Percentiles rank a stretch among this genome's conserved stretches.
Conservation (phyloP, 2,113 vertebrate genomes). For the Buteo buteo region DNA sequence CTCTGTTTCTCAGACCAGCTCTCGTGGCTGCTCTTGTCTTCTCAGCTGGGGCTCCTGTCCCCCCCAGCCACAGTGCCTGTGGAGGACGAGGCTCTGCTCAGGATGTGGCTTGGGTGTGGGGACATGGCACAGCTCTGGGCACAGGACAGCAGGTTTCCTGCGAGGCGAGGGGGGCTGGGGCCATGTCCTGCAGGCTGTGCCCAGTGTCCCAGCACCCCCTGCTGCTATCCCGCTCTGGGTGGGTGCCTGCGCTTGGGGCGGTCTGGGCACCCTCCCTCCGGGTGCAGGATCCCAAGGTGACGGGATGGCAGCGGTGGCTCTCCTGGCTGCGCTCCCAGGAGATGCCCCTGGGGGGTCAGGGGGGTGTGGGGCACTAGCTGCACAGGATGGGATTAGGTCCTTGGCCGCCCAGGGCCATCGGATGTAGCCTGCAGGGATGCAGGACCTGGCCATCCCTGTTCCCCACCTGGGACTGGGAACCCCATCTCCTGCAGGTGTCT, state of each 20-base stretch:
- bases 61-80: background rate
- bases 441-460: background rate
- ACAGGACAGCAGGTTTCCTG: no score
- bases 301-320: fast-evolving
- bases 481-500: background rate
- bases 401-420: background rate
- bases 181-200: background rate
- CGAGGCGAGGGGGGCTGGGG: background rate
- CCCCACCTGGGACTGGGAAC: background rate
- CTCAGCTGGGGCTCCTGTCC: background rate
- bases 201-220: background rate
- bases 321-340: fast-evolving
- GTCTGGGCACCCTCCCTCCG: background rate
- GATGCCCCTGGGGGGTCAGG: no score
- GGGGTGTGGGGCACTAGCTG: background rate
- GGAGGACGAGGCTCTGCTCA: background rate
- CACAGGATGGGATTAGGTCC: background rate
- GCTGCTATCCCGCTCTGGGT: background rate
- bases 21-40: background rate
- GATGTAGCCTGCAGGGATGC: background rate
- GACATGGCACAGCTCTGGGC: background rate
- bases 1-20: background rate
- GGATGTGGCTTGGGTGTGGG: background rate
- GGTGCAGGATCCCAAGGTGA: background rate
- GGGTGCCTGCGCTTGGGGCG: background rate